Percentiles rank a stretch among this genome's conserved stretches.
Evolutionary conservation across 2,888 invertebrate species (phyloP).

Genomic region (Ectropis crepuscularia): DNA sequence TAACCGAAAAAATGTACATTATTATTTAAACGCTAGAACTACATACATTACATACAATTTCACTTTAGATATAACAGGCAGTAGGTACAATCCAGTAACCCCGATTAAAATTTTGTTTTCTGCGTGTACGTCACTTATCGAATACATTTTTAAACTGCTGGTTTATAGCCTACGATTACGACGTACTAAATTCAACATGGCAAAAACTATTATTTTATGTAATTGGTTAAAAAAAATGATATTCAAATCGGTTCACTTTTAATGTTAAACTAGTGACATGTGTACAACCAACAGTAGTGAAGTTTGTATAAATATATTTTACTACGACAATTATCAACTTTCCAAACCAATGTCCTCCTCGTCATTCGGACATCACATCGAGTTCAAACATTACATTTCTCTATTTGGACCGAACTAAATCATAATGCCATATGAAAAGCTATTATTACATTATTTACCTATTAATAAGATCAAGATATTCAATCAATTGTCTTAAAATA

Average conservation of each 20-base stretch:
- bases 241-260: too few relatives aligned
- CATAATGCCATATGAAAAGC: slow-evolving; percentile 25
- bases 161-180: not conserved
- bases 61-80: slow-evolving; percentile 67
- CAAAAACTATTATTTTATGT: too few relatives aligned
- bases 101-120: slow-evolving; percentile 22
- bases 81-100: slow-evolving; percentile 50
- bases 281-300: not conserved
- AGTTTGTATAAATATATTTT: not conserved
- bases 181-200: too few relatives aligned
- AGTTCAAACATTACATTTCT: not conserved
- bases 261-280: too few relatives aligned
- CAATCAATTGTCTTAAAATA: slow-evolving; percentile 4
- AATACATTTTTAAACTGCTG: not conserved
- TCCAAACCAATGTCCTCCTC: too few relatives aligned
- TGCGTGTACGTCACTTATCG: slow-evolving; percentile 23
- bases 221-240: too few relatives aligned
- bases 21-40: slow-evolving; percentile 69
- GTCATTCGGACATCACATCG: too few relatives aligned
- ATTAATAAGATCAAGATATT: slow-evolving; percentile 21
- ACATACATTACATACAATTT: slow-evolving; percentile 66
- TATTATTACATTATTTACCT: slow-evolving; percentile 10
- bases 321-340: too few relatives aligned
- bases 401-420: slow-evolving; percentile 10
- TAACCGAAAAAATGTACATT: slow-evolving; percentile 80